phyloP scores from a whole-genome alignment of 2,888 invertebrate genomes.

The Melanostoma mellinum region DNA sequence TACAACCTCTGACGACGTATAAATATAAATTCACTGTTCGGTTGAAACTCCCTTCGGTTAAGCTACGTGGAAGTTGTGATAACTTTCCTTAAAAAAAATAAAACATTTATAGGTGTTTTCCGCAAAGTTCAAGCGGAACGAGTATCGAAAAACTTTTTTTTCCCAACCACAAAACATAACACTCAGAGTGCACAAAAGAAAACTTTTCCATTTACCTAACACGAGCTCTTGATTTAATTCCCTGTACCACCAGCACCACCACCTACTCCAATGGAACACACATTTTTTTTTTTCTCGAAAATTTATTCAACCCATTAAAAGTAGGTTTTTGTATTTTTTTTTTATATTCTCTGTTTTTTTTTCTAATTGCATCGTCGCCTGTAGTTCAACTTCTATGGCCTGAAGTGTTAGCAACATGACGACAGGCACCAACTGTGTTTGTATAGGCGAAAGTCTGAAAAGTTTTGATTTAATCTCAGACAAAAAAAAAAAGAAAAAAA shows the following conservation, averaged over 20 bases:
- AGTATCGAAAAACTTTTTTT: no score
- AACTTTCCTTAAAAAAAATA: no score
- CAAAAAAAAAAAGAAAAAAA: not conserved
- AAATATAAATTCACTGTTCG: no score
- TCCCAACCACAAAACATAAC: no score
- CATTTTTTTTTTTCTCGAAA: constrained; percentile 5
- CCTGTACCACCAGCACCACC: constrained; percentile 2
- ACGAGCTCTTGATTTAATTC: constrained; percentile 29
- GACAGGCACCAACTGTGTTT: constrained; percentile 20
- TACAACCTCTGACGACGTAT: no score
- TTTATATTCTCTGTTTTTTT: not conserved
- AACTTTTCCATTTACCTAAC: constrained; percentile 27
- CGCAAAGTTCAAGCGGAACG: no score
- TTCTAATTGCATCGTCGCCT: constrained; percentile 32
- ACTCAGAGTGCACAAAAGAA: not conserved
- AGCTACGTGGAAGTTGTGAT: no score
- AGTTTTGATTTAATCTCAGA: constrained; percentile 52
- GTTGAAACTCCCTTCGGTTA: no score
- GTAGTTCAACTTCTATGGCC: constrained; percentile 11
- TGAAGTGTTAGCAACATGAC: not conserved
- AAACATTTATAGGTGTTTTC: no score
- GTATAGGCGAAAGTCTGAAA: constrained; percentile 37
- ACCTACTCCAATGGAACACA: not conserved
- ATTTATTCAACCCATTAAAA: constrained; percentile 38
- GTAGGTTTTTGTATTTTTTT: not conserved